Base-by-base conservation (phyloP, 2,888 invertebrate genomes). In the Erannis defoliaria region DNA sequence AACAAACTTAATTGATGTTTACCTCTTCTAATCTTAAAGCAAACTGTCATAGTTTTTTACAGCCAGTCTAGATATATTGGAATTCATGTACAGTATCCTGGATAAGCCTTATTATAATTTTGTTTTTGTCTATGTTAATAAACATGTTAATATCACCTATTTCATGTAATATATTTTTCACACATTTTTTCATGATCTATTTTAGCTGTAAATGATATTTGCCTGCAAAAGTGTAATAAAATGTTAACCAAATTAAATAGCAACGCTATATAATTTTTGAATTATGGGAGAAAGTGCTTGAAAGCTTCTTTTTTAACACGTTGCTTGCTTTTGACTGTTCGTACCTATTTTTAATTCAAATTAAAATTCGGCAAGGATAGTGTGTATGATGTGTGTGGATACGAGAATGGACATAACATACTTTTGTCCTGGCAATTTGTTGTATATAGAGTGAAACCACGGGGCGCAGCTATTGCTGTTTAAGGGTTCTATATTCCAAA, bases 1-100 rank as follows among this genome's bases (percentile, higher is more conserved):
- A n/a, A n/a, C n/a, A n/a, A n/a, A n/a, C n/a, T n/a, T n/a, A n/a
- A n/a, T n/a, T n/a, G n/a, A n/a, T n/a, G n/a, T n/a, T n/a, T n/a
- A n/a, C n/a, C n/a, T n/a, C n/a, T n/a, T n/a, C n/a, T n/a, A n/a
- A n/a, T n/a, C n/a, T n/a, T n/a, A n/a, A n/a, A n/a, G n/a, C n/a
- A n/a, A n/a, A n/a, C n/a, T n/a, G n/a, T n/a, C n/a, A 35, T 14
- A 35, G 29, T 9, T 29, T 38, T 18, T 18, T 38, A 18, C 9
- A 19, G 10, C 19, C 1, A n/a, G 6, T n/a, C 6, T 8, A n/a
- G n/a, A 50, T 19, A 43, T 1, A 4, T 45, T 19, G 10, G 2
- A 16, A 16, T 10, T 42, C 45, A 49, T 60, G 60, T 64, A 64
- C 57, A 60, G 54, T 64, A 56, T 64, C 54, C 56, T 56, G 49